Percentiles rank a stretch among this genome's conserved stretches.
Evolutionary conservation across 2,888 invertebrate genomes (phyloP).

Genomic region (Xanthorhoe designata): DNA sequence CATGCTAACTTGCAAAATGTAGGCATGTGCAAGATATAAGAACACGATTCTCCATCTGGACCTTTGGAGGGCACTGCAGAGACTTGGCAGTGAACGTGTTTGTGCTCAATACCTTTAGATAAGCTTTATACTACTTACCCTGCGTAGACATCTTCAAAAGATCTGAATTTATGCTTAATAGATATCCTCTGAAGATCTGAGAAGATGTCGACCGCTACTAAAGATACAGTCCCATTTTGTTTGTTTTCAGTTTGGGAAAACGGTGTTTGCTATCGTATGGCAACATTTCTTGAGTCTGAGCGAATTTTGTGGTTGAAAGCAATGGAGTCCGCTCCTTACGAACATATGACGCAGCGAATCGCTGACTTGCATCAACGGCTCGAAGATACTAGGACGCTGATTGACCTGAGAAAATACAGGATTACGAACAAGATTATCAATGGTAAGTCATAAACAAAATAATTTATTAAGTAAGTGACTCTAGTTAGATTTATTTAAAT

Average conservation of each 20-base stretch:
- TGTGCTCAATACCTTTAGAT: too few species aligned
- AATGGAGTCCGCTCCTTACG: slow-evolving; percentile 93
- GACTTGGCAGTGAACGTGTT: too few species aligned
- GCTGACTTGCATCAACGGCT: slow-evolving; percentile 87
- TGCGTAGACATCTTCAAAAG: too few species aligned
- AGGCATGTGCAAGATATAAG: too few species aligned
- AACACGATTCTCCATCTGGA: too few species aligned
- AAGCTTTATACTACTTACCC: too few species aligned
- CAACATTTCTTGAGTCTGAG: slow-evolving; percentile 92
- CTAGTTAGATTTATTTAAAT: too few species aligned
- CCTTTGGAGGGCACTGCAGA: not conserved
- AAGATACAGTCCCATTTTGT: not conserved
- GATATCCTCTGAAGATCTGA: too few species aligned
- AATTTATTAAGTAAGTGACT: too few species aligned
- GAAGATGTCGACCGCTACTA: not conserved
- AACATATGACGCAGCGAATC: slow-evolving; percentile 91
- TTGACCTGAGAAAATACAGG: slow-evolving; percentile 90
- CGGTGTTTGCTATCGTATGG: slow-evolving; percentile 92
- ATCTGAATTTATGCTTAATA: too few species aligned
- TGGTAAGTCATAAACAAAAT: slow-evolving; percentile 85
- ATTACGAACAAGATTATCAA: slow-evolving; percentile 88
- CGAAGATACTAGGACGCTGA: slow-evolving; percentile 86
- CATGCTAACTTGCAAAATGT: too few species aligned
- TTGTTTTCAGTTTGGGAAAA: slow-evolving; percentile 90
- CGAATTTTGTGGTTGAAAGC: slow-evolving; percentile 94